Evolutionary conservation across 2,113 vertebrate genomes (phyloP).

Genomic region (Prinia subflava): DNA sequence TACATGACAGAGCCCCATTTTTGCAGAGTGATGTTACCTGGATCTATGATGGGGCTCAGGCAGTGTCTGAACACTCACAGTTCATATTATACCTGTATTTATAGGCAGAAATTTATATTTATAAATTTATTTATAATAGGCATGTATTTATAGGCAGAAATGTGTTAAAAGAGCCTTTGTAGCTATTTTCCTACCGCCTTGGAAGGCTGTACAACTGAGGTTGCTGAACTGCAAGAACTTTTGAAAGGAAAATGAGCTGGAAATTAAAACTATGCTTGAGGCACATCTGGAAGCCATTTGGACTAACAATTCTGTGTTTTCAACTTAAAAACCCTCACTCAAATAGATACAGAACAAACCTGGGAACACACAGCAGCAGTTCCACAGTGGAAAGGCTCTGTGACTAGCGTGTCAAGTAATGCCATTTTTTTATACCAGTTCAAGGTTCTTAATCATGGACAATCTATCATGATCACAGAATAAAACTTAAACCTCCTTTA

Average conservation of each 20-base stretch:
- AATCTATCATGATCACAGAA: background rate
- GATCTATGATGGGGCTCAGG: background rate
- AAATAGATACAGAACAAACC: background rate
- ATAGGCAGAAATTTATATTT: background rate
- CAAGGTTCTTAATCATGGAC: background rate
- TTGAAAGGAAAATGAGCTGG: background rate
- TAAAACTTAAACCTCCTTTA: background rate
- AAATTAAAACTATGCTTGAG: background rate
- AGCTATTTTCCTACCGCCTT: background rate
- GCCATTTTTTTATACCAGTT: background rate
- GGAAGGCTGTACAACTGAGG: background rate
- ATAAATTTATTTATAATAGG: too few relatives aligned
- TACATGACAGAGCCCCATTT: background rate
- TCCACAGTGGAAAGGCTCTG: background rate
- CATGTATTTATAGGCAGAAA: background rate
- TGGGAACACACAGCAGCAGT: background rate
- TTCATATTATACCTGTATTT: background rate
- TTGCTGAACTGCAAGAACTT: background rate
- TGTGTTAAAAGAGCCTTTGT: background rate
- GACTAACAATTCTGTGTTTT: background rate
- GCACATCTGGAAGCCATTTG: background rate
- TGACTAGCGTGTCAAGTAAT: background rate
- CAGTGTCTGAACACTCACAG: background rate
- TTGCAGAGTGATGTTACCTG: background rate
- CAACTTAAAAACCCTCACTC: background rate